Base-by-base conservation (phyloP, 1,140 invertebrate species). In the Drosophila littoralis region DNA sequence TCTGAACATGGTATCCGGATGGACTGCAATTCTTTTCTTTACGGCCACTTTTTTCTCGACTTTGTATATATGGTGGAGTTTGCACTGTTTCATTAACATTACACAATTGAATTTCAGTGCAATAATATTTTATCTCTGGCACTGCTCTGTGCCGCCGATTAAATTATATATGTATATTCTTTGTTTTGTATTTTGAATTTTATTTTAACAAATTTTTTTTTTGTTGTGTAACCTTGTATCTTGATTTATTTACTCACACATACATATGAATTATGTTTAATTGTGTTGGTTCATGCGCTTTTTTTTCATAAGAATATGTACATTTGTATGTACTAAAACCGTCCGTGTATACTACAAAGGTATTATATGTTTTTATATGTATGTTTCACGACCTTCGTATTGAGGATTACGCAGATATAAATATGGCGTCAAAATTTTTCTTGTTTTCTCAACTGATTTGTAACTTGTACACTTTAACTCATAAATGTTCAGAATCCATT, bases 1-100 rank as follows among this genome's bases (percentile, higher is more conserved):
- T 94, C 95, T 97, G 93, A 95, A 95, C 95, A 97, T 96, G 93
- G 95, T 96, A 94, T 94, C 95, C 77, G 95, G 95, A 93, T 96
- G 95, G 94, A 96, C 95, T 93, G 96, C 95, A 93, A 97, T 95
- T 94, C 96, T 96, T 96, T 97, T 97, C 95, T 88, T 88, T 17
- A 84, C 76, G 40, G 79, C 75, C 33, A 76, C 77, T 75, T 75
- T 82, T 54, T 80, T 82, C 51, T 82, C 74, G 46, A 69, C 67
- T 57, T 72, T 79, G 50, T 40, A 57, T 22, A 67, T 72, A 42
- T 72, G 55, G 46, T 72, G 59, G 13, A 68, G 9, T 78, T 52
- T 71, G 60, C 61, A 64, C 77, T 73, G 75, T 63, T 71, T 74
- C 63, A 73, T 61, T 81, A 84, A 81, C 81, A 85, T 85, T 79